These are phyloP conservation scores for Peromyscus aztecus DNA, from an alignment of 2,797 vertebrate genomes.

Conservation along the genomic window DNA sequence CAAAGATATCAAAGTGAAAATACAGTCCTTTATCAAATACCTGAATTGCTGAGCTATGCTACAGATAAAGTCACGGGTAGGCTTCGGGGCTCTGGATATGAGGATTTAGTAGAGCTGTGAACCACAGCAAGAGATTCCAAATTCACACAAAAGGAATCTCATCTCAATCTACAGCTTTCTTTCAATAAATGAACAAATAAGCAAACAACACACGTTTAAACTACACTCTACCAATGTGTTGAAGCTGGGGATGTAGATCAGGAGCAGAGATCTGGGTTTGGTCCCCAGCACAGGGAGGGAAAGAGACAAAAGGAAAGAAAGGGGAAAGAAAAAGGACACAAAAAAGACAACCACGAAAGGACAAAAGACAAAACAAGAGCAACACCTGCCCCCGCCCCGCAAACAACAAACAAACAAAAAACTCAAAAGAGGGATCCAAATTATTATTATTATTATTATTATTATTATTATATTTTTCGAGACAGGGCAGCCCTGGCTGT, in stretches of 20 bases:
- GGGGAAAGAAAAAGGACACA: not conserved
- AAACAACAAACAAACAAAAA: not conserved
- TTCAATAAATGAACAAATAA: not conserved
- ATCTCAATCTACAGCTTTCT: not conserved
- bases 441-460: not conserved
- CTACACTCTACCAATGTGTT: not conserved
- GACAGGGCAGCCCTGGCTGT: too few species aligned
- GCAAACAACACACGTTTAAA: not conserved
- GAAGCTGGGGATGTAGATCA: not conserved
- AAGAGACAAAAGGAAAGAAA: not conserved
- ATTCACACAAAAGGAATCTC: not conserved
- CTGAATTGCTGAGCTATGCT: not conserved
- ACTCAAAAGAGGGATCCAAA: not conserved
- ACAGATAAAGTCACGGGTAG: not conserved
- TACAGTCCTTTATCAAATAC: not conserved
- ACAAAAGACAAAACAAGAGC: not conserved
- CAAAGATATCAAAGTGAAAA: conserved; percentile 30
- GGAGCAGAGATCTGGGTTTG: not conserved
- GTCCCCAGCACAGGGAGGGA: not conserved
- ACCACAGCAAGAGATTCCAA: not conserved
- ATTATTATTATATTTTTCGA: not conserved
- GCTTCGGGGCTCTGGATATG: not conserved
- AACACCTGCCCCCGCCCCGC: not conserved
- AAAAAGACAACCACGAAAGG: not conserved
- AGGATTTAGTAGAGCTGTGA: not conserved